These are phyloP conservation scores for Brachyalestes nurse DNA, from an alignment of 2,797 vertebrate species.

Conservation along the genomic window DNA sequence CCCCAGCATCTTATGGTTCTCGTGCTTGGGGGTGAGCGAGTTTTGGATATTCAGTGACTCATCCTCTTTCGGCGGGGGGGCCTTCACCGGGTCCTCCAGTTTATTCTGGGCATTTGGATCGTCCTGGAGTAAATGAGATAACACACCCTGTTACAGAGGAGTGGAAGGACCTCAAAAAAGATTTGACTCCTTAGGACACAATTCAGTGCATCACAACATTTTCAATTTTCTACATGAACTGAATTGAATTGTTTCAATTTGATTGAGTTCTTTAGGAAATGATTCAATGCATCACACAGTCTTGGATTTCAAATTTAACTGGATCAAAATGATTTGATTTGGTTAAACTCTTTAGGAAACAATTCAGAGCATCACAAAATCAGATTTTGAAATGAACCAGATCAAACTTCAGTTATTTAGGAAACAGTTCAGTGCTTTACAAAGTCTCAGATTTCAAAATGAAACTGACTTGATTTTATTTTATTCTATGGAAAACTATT, in stretches of 20 bases:
- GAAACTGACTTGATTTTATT: neutral
- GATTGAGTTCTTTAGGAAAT: neutral
- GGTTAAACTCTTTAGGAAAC: neutral
- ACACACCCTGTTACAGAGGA: neutral
- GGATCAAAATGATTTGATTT: neutral
- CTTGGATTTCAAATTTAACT: neutral
- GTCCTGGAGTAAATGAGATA: slow-evolving; percentile 74
- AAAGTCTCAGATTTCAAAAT: neutral
- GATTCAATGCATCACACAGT: neutral
- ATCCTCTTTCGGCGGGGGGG: slow-evolving; percentile 89
- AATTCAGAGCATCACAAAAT: neutral
- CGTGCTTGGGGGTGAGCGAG: slow-evolving; percentile 92
- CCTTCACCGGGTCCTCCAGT: slow-evolving; percentile 94
- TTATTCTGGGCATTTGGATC: slow-evolving; percentile 91
- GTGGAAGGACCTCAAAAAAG: neutral
- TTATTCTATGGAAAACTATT: neutral
- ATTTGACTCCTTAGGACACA: neutral
- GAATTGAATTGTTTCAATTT: neutral
- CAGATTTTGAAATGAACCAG: too few relatives aligned
- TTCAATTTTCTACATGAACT: too few relatives aligned
- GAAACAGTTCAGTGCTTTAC: neutral
- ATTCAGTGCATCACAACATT: neutral
- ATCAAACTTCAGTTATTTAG: neutral
- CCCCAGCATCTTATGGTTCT: slow-evolving; percentile 88
- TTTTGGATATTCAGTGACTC: slow-evolving; percentile 94